phyloP scores from a whole-genome alignment of 2,888 invertebrate species.

The Lasioglossum vierecki region DNA sequence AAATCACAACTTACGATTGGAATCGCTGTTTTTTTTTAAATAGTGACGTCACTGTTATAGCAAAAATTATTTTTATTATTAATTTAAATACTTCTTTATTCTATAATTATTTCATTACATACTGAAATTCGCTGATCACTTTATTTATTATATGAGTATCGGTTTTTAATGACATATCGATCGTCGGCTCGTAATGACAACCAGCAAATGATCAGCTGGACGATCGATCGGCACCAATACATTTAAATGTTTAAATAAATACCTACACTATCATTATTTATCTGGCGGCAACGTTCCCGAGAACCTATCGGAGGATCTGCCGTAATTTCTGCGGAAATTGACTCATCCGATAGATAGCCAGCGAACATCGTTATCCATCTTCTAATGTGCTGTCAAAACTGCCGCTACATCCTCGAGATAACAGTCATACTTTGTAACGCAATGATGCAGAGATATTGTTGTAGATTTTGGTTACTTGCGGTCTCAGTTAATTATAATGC shows the following conservation, averaged over 20 bases:
- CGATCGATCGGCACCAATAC: too few relatives aligned
- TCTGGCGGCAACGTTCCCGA: background rate
- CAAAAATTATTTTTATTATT: too few relatives aligned
- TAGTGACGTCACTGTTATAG: background rate
- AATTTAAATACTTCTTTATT: too few relatives aligned
- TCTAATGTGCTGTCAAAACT: background rate
- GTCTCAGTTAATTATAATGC: too few relatives aligned
- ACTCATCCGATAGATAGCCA: slow-evolving; percentile 9
- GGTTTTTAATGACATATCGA: too few relatives aligned
- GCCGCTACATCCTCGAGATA: background rate
- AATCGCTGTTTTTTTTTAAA: slow-evolving; percentile 50
- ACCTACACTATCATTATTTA: slow-evolving; percentile 51
- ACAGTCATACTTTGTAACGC: background rate
- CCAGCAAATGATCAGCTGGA: too few relatives aligned
- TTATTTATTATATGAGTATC: too few relatives aligned
- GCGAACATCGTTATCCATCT: background rate
- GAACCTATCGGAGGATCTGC: slow-evolving; percentile 13
- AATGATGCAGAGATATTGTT: background rate
- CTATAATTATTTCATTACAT: too few relatives aligned
- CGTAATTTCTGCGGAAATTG: background rate
- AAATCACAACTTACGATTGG: slow-evolving; percentile 30
- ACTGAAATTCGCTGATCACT: too few relatives aligned
- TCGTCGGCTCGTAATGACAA: too few relatives aligned
- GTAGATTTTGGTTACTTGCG: too few relatives aligned
- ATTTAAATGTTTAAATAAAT: too few relatives aligned